Conservation (phyloP, 2,888 invertebrate species). For the Osmoderma eremita region DNA sequence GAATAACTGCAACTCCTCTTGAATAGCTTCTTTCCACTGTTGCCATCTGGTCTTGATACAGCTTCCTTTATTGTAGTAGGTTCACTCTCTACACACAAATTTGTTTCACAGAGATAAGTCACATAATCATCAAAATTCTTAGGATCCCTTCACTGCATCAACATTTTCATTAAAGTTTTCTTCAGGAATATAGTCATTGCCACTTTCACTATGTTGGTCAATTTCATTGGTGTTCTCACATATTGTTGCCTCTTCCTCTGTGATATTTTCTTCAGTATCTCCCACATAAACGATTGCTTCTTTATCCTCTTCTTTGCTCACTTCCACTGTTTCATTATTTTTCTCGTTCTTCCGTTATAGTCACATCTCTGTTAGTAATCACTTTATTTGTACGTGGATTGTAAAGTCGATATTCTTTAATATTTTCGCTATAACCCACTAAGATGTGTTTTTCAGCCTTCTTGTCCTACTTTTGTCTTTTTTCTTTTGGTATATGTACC, state of each 20-base stretch:
- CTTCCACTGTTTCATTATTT: background rate
- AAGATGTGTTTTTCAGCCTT: conserved; percentile 53
- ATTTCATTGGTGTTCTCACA: background rate
- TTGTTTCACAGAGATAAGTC: too few species aligned
- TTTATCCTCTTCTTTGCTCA: background rate
- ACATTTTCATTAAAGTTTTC: too few species aligned
- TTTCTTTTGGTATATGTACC: conserved; percentile 55
- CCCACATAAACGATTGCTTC: background rate
- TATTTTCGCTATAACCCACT: conserved; percentile 52
- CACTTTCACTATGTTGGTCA: background rate
- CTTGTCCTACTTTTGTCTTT: conserved; percentile 53
- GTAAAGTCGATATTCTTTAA: background rate
- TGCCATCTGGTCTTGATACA: too few species aligned
- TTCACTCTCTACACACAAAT: too few species aligned
- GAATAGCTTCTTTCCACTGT: too few species aligned
- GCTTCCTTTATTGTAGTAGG: too few species aligned
- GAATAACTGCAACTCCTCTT: too few species aligned
- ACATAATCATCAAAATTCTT: background rate
- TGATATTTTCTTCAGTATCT: background rate
- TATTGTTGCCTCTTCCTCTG: background rate
- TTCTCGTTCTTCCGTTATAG: background rate
- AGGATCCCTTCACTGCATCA: background rate
- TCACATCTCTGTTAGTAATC: background rate
- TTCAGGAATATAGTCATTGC: background rate
- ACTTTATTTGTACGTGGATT: background rate